Base-by-base conservation (phyloP, 2,797 vertebrate species). In the Podarcis siculus region DNA sequence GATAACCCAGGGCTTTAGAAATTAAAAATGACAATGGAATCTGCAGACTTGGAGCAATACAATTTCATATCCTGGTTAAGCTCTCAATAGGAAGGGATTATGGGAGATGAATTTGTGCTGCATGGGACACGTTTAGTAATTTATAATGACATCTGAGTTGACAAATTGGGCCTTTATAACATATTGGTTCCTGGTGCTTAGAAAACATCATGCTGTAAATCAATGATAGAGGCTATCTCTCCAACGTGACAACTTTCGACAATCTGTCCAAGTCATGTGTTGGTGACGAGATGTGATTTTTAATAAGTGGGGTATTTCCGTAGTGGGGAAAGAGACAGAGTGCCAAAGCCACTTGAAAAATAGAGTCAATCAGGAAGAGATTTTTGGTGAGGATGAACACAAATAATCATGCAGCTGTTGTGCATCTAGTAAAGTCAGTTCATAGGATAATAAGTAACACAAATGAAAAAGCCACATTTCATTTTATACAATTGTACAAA, bases 321-420 rank as follows among this genome's bases (percentile, higher is more conserved):
- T 79, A 81, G 88, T 12, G 88, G 79, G 91, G 76, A 89, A 85
- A 89, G 72, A 83, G 7, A 35, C 0, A 42, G 76, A 80, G 12
- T 32, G 35, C 32, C 42, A 55, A 69, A 82, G 61, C 71, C 32
- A 89, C 13, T 73, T 76, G 25, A 81, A 27, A 58, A 76, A 81
- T 1, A 35, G 67, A 64, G 8, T 45, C n/a, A 35, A 75, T 37
- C 49, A 76, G 66, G 72, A 82, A 80, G 87, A 82, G 8, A 83
- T 67, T n/a, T 45, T 42, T 69, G 25, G 58, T 42, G 10, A 19
- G 21, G 15, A 45, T 73, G 15, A 61, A 78, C 89, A 94, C 69
- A 86, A 86, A 94, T 90, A 85, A 77, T 23, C 89, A 93, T 87
- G 76, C 91, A 85, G 93, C 92, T 94, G 73, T 78, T 71, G 77